These are phyloP conservation scores for Pachydiplax longipennis DNA, from an alignment of 2,888 invertebrate genomes.

Conservation along the genomic window DNA sequence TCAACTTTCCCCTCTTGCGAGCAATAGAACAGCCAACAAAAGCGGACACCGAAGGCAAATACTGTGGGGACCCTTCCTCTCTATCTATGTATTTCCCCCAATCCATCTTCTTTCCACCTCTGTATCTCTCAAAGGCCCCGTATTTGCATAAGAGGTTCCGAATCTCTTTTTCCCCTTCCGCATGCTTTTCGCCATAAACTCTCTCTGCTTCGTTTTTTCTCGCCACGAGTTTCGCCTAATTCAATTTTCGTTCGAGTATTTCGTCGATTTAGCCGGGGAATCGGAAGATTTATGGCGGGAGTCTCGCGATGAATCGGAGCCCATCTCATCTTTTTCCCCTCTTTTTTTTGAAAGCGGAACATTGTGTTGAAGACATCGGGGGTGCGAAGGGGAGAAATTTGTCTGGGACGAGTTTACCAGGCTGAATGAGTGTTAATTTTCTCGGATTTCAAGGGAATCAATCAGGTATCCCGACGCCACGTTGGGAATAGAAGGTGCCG, in stretches of 20 bases:
- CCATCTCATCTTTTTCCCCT: no score
- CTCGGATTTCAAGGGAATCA: no score
- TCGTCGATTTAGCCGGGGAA: background rate
- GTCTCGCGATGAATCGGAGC: background rate
- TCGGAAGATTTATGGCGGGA: background rate
- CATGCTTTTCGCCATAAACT: background rate
- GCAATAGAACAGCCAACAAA: conserved; percentile 25
- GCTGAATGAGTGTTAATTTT: no score
- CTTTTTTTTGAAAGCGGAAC: no score
- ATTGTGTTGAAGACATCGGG: no score
- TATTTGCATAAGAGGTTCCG: conserved; percentile 14
- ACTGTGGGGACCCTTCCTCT: background rate
- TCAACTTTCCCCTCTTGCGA: background rate
- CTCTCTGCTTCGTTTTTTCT: background rate
- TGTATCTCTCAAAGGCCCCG: conserved; percentile 26
- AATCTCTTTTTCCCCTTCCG: background rate
- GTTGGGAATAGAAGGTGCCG: no score
- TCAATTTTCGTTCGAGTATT: background rate
- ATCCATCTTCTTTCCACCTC: background rate
- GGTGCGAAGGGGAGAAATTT: no score
- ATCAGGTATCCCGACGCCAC: no score
- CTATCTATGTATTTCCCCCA: background rate
- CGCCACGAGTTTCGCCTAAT: background rate
- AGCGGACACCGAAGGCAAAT: conserved; percentile 1
- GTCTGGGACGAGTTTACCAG: no score